Evolutionary conservation across 2,797 vertebrate species (phyloP), one percentile per base, ranked within the genome.

Genomic region (Thamnophis elegans): DNA sequence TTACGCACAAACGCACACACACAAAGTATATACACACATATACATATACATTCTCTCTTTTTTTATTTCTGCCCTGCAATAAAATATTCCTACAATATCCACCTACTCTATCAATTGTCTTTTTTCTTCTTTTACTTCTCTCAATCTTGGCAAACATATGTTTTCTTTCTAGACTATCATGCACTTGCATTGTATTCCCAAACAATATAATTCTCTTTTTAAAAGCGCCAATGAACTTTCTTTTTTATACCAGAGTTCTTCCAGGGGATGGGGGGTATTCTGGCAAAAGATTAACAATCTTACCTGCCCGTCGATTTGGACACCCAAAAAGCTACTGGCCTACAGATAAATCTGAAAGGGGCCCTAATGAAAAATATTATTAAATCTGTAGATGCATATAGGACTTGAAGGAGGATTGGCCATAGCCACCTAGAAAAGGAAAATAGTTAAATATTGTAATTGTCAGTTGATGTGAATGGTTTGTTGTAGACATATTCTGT

Each of bases 231-330:
- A 22, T 56, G 53, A 32, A 56, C 54, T 22, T 36, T 87, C 16
- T 87, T 87, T 36, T 18, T 36, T 32, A 56, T 87, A 32, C 32
- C 16, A 87, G 86, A 56, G 54, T 56, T 87, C 9, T 11, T 60
- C 3, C 47, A 0, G 6, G 9, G 58, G 59, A 2, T 1, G 4
- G 25, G 3, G 9, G 59, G 59, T 0, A 2, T 11, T 62, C 36
- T 82, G 73, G 73, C 11, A 18, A 47, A 82, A 42, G 73, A 22
- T 22, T 78, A 78, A 42, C 8, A 73, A 20, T 28, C 12, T 65
- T n/a, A n/a, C 62, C 20, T 32, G 28, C 32, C 32, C 8, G 10
- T 22, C 32, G 42, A 32, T 20, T 42, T 78, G 68, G 32, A 78
- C 8, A 10, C 32, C 18, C 68, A 42, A 42, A 78, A 42, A 20